Conservation (phyloP, 2,113 vertebrate species). For the Cryptomyrus ogoouensis region DNA sequence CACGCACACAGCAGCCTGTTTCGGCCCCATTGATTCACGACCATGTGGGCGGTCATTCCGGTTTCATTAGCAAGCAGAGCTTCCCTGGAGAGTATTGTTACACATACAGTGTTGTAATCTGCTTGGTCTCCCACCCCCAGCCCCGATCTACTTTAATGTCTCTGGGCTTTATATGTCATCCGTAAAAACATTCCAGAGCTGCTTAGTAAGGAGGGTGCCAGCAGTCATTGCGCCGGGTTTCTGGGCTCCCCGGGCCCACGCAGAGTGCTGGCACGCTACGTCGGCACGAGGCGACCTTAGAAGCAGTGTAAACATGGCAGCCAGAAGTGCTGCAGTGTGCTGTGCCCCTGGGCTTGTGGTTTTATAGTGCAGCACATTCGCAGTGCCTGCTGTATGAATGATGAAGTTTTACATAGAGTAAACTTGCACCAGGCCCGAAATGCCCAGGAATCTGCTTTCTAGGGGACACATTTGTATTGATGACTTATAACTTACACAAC, state of each 20-base stretch:
- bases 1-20: not conserved
- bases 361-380: not conserved
- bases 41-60: not conserved
- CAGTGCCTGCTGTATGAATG: not conserved
- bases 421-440: not conserved
- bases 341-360: not conserved
- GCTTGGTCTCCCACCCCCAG: not conserved
- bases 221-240: not conserved
- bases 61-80: not conserved
- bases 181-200: not conserved
- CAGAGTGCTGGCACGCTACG: not conserved
- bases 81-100: not conserved
- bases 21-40: not conserved
- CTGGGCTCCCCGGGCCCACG: not conserved
- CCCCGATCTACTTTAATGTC: not conserved
- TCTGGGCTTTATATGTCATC: not conserved
- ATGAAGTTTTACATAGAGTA: not conserved
- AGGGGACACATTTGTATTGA: not conserved
- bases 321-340: not conserved
- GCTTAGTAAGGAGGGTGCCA: not conserved
- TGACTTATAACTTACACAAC: not conserved
- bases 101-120: not conserved
- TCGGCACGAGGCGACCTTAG: not conserved
- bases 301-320: not conserved
- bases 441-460: not conserved